A percentile compares a stretch with the other conserved stretches of the same genome.
phyloP scores from a whole-genome alignment of 2,113 vertebrate genomes.

The Gnathonemus longibarbis region DNA sequence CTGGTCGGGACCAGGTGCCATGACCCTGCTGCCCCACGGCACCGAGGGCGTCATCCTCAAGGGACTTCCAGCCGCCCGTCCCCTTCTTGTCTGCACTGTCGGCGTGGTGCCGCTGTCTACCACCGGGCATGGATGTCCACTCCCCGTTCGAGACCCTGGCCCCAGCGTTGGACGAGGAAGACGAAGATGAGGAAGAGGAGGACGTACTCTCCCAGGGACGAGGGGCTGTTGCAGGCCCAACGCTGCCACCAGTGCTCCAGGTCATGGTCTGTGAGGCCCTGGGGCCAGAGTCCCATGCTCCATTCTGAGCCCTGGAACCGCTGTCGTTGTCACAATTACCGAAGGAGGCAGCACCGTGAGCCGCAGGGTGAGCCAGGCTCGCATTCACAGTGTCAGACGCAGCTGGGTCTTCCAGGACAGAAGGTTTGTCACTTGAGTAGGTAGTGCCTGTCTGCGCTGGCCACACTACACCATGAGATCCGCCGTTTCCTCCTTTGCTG shows the following conservation, averaged over 20 bases:
- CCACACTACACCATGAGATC: conserved; percentile 83
- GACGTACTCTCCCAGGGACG: conserved; percentile 77
- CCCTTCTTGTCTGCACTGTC: conserved; percentile 69
- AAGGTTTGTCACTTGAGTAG: conserved; percentile 83
- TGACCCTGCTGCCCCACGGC: conserved; percentile 52
- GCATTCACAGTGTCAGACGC: conserved; percentile 96
- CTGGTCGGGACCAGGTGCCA: conserved; percentile 66
- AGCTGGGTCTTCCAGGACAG: conserved; percentile 72
- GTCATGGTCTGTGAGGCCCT: conserved; percentile 60
- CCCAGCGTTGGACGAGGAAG: conserved; percentile 61
- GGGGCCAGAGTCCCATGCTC: conserved; percentile 78
- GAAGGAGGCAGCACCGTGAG: conserved; percentile 67
- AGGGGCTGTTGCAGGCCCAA: conserved; percentile 62
- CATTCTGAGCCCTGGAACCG: conserved; percentile 66
- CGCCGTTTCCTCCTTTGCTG: conserved; percentile 68
- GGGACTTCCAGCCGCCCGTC: conserved; percentile 84
- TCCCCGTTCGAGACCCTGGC: conserved; percentile 69
- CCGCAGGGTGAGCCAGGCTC: conserved; percentile 79
- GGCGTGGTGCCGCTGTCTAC: conserved; percentile 71
- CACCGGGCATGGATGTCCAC: conserved; percentile 72
- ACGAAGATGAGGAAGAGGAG: conserved; percentile 55
- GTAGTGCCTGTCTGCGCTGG: conserved; percentile 67
- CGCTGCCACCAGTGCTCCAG: conserved; percentile 69
- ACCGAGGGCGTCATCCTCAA: conserved; percentile 79
- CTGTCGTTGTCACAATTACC: conserved; percentile 71